Percentiles rank a stretch among this genome's conserved stretches.
phyloP scores from a whole-genome alignment of 2,888 invertebrate genomes.

The Acanthosepion esculentum region DNA sequence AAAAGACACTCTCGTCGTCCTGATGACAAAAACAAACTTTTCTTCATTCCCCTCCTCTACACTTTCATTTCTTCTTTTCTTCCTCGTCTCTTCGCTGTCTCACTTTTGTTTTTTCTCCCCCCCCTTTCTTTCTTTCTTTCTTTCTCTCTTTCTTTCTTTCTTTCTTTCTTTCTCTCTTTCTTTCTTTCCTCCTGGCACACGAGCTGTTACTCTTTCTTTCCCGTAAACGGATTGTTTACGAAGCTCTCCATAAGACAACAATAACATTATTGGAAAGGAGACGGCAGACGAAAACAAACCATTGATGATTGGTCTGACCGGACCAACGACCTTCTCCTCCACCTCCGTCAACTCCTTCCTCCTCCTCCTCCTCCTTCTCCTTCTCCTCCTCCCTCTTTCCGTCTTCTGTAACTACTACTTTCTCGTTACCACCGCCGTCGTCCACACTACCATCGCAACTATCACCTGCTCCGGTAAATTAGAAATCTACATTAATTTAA shows the following conservation, averaged over 20 bases:
- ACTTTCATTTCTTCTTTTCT: neutral
- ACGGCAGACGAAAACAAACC: neutral
- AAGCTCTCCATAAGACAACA: neutral
- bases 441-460: neutral
- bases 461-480: neutral
- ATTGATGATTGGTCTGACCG: neutral
- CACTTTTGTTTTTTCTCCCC: neutral
- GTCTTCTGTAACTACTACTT: neutral
- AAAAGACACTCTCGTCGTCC: neutral
- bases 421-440: neutral
- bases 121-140: neutral
- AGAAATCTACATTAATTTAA: neutral
- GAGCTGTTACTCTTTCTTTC: neutral
- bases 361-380: neutral
- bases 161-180: neutral
- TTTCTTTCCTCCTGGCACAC: neutral
- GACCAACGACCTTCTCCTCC: neutral
- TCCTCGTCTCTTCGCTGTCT: no score
- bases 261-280: neutral
- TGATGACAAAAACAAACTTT: neutral
- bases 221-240: neutral
- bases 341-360: neutral
- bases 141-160: neutral
- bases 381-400: neutral
- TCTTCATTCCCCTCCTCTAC: neutral